phyloP scores from a whole-genome alignment of 2,113 vertebrate genomes.

The Oncorhynchus masou region DNA sequence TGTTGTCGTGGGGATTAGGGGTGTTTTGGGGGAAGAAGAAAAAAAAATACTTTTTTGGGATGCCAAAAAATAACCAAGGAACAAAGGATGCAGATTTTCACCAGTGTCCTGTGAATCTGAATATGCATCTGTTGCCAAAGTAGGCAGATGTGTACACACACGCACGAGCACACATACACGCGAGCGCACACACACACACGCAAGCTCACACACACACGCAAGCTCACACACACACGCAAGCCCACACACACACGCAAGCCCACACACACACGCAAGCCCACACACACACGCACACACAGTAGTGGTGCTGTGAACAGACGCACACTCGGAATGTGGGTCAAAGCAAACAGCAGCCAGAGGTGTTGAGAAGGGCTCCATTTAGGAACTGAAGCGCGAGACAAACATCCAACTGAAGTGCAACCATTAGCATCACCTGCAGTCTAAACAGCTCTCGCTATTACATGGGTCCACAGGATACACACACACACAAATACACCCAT shows the following conservation, averaged over 20 bases:
- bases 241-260: constrained; percentile 8
- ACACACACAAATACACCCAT: background rate
- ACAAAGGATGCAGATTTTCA: background rate
- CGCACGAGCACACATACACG: constrained; percentile 18
- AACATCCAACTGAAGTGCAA: background rate
- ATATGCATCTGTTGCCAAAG: constrained; percentile 42
- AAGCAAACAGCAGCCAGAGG: constrained; percentile 28
- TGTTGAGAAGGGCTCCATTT: constrained; percentile 13
- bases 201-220: constrained; percentile 12
- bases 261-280: background rate
- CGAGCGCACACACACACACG: background rate
- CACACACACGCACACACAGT: background rate
- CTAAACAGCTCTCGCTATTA: background rate
- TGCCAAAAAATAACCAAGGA: constrained; percentile 20
- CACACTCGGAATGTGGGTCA: constrained; percentile 14
- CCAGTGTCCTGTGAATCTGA: background rate
- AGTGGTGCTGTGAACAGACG: background rate
- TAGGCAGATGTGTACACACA: constrained; percentile 1
- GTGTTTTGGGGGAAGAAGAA: constrained; percentile 8
- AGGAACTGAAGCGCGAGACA: constrained; percentile 8
- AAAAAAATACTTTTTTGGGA: constrained; percentile 28
- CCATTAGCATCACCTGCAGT: background rate
- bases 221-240: constrained; percentile 29
- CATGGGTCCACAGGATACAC: too few relatives aligned
- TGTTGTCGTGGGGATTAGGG: constrained; percentile 32